Percentiles rank a stretch among this genome's conserved stretches.
These are phyloP conservation scores for Palythoa grandis DNA, from an alignment of 92 coral and sea anemone species.

Conservation along the genomic window DNA sequence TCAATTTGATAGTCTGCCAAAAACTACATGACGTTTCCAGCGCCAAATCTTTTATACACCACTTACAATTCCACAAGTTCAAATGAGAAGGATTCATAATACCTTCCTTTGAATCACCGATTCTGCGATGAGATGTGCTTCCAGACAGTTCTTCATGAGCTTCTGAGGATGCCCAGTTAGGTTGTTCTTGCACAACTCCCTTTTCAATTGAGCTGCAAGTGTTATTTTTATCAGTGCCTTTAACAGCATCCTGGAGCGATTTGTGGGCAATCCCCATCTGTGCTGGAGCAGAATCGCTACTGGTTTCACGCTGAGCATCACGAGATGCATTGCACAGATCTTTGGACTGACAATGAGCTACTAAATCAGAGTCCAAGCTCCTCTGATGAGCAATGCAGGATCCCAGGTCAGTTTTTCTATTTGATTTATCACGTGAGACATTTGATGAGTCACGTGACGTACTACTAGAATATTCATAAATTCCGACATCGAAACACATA, in stretches of 20 bases:
- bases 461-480: slow-evolving; percentile 37
- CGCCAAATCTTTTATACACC: neutral
- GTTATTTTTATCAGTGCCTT: neutral
- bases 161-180: neutral
- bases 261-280: neutral
- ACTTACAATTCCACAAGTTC: neutral
- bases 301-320: neutral
- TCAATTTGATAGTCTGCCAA: slow-evolving; percentile 13
- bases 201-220: neutral
- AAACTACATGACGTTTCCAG: neutral
- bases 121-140: neutral
- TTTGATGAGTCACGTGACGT: neutral
- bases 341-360: neutral
- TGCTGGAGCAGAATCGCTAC: neutral
- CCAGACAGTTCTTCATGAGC: neutral
- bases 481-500: slow-evolving; percentile 79
- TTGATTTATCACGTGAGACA: neutral
- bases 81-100: neutral
- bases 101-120: no score
- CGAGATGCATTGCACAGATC: neutral
- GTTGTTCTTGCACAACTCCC: neutral
- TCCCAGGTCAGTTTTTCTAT: neutral
- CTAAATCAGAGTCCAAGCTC: neutral
- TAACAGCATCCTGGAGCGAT: neutral
- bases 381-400: neutral